Evolutionary conservation across 2,797 vertebrate species (phyloP), one percentile per base, ranked within the genome.

Genomic region (Lepilemur septentrionalis): DNA sequence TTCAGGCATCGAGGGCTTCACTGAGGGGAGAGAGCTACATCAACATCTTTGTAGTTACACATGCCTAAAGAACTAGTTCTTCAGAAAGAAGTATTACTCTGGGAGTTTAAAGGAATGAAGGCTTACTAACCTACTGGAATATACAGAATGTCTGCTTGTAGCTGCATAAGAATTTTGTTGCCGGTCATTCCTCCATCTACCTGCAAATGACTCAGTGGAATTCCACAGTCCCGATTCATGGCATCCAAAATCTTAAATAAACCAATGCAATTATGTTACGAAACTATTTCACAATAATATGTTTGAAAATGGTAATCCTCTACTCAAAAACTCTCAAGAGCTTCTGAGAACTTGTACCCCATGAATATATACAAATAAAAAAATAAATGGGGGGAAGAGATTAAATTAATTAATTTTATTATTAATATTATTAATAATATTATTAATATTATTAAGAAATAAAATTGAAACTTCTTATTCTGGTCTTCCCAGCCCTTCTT

Each of bases 141-240:
- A 97, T 99, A 99, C 14, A 99, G 99, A 96, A 99, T 99, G 96
- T 99, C 99, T 0, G 99, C 99, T 96, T 99, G 99, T 69, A 99
- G 99, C 98, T 99, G 99, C 99, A 99, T 99, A 75, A 99, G 99
- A 96, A 99, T 98, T 94, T 99, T 99, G 98, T 99, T 99, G 94
- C 98, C 99, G 10, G 99, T 99, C 99, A 99, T 99, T 91, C 99
- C 99, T 98, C 99, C 99, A 0, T 99, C 99, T 80, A 99, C 99
- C 98, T 99, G 99, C 90, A 99, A 98, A 97, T 99, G 99, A 55
- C 97, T 99, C 20, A 99, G 99, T 55, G 99, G 99, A 97, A 99
- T 99, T 59, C 99, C 99, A 95, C 99, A 99, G 98, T 99, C 99
- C 61, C 99, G 99, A 97, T 99, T 99, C 99, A 99, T 99, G 83